These are phyloP conservation scores for Cryptocephalus primarius DNA, from an alignment of 2,888 invertebrate genomes.

Conservation along the genomic window DNA sequence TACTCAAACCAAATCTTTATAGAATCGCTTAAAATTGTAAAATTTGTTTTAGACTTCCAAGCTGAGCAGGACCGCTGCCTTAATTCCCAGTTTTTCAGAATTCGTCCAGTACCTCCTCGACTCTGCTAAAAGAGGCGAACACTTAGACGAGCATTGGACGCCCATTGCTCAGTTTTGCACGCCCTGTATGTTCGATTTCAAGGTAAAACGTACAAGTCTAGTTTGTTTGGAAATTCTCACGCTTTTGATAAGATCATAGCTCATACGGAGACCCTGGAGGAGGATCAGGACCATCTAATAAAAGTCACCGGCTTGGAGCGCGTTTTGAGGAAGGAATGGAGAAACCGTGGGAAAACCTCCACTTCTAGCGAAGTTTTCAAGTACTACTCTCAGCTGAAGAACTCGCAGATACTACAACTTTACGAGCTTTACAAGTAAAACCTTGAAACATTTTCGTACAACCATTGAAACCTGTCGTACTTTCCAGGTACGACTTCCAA, in stretches of 20 bases:
- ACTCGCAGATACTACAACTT: constrained; percentile 62
- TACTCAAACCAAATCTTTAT: no score
- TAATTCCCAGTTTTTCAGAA: constrained; percentile 62
- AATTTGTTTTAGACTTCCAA: no score
- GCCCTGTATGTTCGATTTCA: constrained; percentile 70
- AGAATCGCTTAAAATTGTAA: no score
- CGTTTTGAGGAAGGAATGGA: constrained; percentile 72
- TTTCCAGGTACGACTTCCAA: constrained; percentile 66
- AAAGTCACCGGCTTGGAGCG: constrained; percentile 63
- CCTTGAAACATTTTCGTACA: no score
- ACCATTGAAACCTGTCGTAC: neutral
- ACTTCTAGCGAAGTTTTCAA: constrained; percentile 61
- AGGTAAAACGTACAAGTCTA: neutral
- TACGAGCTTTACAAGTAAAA: constrained; percentile 67
- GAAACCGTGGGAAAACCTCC: constrained; percentile 65
- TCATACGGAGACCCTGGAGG: constrained; percentile 75
- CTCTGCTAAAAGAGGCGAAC: constrained; percentile 49
- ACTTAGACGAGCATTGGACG: constrained; percentile 81
- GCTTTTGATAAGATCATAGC: constrained; percentile 44
- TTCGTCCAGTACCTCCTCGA: constrained; percentile 70
- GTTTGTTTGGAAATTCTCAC: no score
- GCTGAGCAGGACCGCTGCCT: no score
- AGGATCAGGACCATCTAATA: constrained; percentile 73
- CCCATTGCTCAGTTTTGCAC: constrained; percentile 76
- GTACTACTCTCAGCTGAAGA: constrained; percentile 66